Evolutionary conservation across 2,888 invertebrate species (phyloP), one percentile per base, ranked within the genome.

Genomic region (Chrysopilus asiliformis): DNA sequence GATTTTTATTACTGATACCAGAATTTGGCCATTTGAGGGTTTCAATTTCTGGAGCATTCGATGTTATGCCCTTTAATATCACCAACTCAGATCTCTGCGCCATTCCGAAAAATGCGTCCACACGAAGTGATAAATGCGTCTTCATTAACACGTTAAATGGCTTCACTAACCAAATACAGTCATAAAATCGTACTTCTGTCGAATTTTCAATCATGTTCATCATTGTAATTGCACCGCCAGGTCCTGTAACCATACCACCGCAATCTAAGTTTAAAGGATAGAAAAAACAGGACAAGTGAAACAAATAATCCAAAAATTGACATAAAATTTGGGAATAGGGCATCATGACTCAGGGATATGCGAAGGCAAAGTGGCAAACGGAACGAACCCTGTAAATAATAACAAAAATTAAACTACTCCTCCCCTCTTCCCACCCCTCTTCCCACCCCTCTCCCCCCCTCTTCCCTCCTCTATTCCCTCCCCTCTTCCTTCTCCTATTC

Each of bases 171-270:
- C 79, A 80, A 36, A 79, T 69, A 49, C 79, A 80, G 51, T 79
- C 79, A 49, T 72, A 80, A 3, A 68, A 65, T 33, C 71, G 68
- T 1, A 68, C 62, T 47, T 69, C 68, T 1, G 65, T 64, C 2
- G 64, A 62, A 40, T 71, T 69, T 29, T 68, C 67, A 10, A 73
- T 68, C 77, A 79, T 79, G 48, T 79, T 72, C 72, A 78, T 75
- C 79, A 80, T 79, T 2, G 78, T 79, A 34, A 80, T 79, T 10
- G 74, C 72, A 1, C 79, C 79, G 3, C 79, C 79, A 10, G 74
- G 65, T 47, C 77, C 75, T 42, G 74, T 72, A 2, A 79, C 78
- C 56, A 72, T 69, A 31, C 79, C 79, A 16, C 79, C 79, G 49
- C 79, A 80, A 57, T 75, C 77, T 67, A 13, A 8, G n/a, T n/a